Evolutionary conservation across 2,888 invertebrate genomes (phyloP).

Genomic region (Pollenia labialis): DNA sequence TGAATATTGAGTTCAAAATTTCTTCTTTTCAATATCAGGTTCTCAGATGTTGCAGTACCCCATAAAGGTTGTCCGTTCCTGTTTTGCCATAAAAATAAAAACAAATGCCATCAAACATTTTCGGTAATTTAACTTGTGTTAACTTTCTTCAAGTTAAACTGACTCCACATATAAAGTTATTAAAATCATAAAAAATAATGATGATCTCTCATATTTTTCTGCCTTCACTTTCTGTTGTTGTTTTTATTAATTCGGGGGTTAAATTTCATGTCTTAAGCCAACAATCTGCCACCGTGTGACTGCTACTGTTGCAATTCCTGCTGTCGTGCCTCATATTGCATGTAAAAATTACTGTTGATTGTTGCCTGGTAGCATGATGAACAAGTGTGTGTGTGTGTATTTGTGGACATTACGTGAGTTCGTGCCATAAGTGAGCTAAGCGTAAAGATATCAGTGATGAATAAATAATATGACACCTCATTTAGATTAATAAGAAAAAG

Average conservation of each 20-base stretch:
- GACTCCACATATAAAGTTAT: conserved; percentile 60
- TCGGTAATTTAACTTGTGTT: conserved; percentile 39
- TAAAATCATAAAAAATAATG: conserved; percentile 39
- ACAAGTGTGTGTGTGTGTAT: conserved; percentile 28
- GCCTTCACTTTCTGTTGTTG: conserved; percentile 5
- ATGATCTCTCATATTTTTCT: conserved; percentile 7
- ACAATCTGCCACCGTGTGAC: conserved; percentile 67
- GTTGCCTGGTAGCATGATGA: conserved; percentile 14
- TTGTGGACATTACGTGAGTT: conserved; percentile 63
- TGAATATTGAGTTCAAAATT: too few species aligned
- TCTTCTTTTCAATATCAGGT: too few species aligned
- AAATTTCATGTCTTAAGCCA: conserved; percentile 72
- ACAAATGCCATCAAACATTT: background rate
- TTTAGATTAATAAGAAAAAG: conserved; percentile 47
- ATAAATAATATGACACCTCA: conserved; percentile 71
- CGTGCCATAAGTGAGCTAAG: conserved; percentile 64
- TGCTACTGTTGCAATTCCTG: conserved; percentile 62
- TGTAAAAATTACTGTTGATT: conserved; percentile 15
- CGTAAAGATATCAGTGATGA: conserved; percentile 46
- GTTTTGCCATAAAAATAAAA: background rate
- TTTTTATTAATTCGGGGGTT: conserved; percentile 58
- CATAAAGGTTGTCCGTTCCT: background rate
- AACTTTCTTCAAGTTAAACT: conserved; percentile 28
- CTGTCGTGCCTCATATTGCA: conserved; percentile 40
- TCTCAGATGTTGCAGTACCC: too few species aligned